A percentile compares a stretch with the other conserved stretches of the same genome.
These are phyloP conservation scores for Melitaea athalia DNA, from an alignment of 2,888 invertebrate species.

Conservation along the genomic window DNA sequence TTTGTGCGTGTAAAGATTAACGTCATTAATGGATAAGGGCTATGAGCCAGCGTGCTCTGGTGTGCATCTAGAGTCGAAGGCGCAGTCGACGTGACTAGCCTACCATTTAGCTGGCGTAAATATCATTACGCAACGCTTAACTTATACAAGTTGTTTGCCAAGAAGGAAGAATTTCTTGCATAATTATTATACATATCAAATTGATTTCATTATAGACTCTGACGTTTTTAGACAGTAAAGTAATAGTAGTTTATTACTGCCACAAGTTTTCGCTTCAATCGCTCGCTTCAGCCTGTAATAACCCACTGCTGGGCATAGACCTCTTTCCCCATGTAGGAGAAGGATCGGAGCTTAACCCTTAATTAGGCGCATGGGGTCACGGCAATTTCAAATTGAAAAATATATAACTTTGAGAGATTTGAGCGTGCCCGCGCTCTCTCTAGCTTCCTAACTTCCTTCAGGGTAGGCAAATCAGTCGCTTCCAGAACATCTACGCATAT, in stretches of 20 bases:
- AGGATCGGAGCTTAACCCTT: too few species aligned
- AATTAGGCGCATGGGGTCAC: too few species aligned
- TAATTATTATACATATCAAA: constrained; percentile 27
- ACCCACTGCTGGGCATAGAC: too few species aligned
- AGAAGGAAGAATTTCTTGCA: constrained; percentile 57
- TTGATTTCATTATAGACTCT: constrained; percentile 14
- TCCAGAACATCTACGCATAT: too few species aligned
- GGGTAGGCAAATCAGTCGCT: too few species aligned
- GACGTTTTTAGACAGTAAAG: not conserved
- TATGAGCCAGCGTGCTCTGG: constrained; percentile 19
- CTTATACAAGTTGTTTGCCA: constrained; percentile 48
- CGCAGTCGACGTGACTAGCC: constrained; percentile 28
- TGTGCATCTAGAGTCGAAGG: constrained; percentile 21
- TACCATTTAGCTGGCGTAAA: constrained; percentile 18
- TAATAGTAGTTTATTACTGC: not conserved
- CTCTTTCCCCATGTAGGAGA: too few species aligned
- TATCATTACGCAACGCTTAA: constrained; percentile 54
- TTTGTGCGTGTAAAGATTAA: constrained; percentile 20
- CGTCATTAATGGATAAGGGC: constrained; percentile 27
- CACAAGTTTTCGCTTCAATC: too few species aligned
- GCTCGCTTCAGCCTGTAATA: too few species aligned
- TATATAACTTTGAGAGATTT: too few species aligned
- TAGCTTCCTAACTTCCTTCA: too few species aligned
- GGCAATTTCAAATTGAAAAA: too few species aligned
- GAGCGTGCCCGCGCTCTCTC: too few species aligned